These are phyloP conservation scores for Allacma fusca DNA, from an alignment of 2,888 invertebrate genomes.

Conservation along the genomic window DNA sequence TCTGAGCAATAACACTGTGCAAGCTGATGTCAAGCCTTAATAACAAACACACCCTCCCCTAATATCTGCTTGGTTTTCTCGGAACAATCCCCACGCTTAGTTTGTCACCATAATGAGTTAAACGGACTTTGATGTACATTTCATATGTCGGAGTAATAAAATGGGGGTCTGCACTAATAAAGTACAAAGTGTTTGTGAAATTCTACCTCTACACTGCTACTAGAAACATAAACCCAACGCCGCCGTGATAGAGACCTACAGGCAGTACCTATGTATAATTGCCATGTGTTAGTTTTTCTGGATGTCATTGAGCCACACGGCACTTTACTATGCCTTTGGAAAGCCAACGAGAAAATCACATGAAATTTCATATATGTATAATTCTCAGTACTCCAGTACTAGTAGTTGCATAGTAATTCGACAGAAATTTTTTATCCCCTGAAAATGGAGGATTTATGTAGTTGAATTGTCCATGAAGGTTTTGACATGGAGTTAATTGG, in stretches of 20 bases:
- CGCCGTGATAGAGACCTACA: no score
- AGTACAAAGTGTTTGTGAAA: not conserved
- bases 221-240: not conserved
- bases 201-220: not conserved
- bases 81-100: not conserved
- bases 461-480: slow-evolving; percentile 27
- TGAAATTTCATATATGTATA: no score
- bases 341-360: no score
- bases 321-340: not conserved
- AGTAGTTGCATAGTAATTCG: slow-evolving; percentile 8
- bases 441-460: slow-evolving; percentile 36
- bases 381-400: no score
- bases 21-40: slow-evolving; percentile 16
- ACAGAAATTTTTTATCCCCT: not conserved
- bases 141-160: slow-evolving; percentile 13
- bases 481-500: slow-evolving; percentile 44
- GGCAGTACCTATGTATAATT: not conserved
- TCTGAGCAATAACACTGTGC: not conserved
- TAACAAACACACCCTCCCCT: slow-evolving; percentile 10
- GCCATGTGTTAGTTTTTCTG: slow-evolving; percentile 5
- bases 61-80: not conserved
- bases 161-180: not conserved
- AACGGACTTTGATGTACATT: slow-evolving; percentile 20
- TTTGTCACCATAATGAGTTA: slow-evolving; percentile 22
- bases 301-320: not conserved